These are phyloP conservation scores for Ceyx erithaca DNA, from an alignment of 2,797 vertebrate genomes.

Conservation along the genomic window DNA sequence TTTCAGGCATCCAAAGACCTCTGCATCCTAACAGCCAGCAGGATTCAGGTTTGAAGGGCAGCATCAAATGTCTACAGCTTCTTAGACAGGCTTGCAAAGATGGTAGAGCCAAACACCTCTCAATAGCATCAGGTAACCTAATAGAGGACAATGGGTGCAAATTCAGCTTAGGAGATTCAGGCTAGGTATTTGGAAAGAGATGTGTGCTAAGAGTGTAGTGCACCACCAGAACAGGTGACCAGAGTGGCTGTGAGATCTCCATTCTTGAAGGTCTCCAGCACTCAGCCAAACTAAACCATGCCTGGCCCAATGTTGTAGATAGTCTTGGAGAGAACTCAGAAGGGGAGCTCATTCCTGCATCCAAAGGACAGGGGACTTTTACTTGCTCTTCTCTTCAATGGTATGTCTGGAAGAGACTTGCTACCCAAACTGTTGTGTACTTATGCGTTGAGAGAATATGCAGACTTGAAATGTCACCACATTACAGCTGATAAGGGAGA, in stretches of 20 bases:
- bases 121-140: not conserved
- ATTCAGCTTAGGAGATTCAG: not conserved
- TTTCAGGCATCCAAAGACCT: not conserved
- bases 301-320: not conserved
- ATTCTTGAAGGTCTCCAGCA: not conserved
- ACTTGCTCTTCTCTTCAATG: not conserved
- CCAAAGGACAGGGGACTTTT: not conserved
- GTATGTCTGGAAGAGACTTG: not conserved
- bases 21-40: not conserved
- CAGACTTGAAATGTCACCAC: conserved; percentile 32
- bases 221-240: not conserved
- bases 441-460: not conserved
- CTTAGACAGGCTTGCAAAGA: not conserved
- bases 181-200: not conserved
- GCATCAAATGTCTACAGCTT: not conserved
- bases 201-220: too few relatives aligned
- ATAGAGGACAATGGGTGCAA: not conserved
- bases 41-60: not conserved
- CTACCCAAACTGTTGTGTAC: not conserved
- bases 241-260: not conserved
- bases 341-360: not conserved
- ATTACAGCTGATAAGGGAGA: conserved; percentile 36
- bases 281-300: not conserved
- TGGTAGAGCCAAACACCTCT: not conserved
- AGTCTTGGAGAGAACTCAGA: not conserved